Base-by-base conservation (phyloP, 92 coral and sea anemone genomes). In the Virgularia gustaviana region DNA sequence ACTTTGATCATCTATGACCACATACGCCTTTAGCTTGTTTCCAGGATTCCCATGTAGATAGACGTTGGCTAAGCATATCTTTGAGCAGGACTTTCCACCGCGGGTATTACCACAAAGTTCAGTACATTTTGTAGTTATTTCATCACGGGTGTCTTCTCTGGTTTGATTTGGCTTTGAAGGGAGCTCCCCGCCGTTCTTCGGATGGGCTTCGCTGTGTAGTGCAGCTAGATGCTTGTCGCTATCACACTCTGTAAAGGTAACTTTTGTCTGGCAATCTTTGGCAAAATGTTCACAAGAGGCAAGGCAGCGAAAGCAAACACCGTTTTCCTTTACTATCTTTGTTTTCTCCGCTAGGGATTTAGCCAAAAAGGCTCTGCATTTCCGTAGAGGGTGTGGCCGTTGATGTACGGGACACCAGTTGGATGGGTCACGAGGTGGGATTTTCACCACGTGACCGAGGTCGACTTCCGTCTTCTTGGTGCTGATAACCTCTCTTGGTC, bases 331-430 rank as follows among this genome's bases (percentile, higher is more conserved):
- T 0, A 77, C 43, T n/a, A 83, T 6, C 6, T 27, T 30, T 12
- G 36, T 83, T 45, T 78, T 53, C 28, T 62, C 83, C 0, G 12
- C 28, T 0, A 36, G 13, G 1, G 87, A 18, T 65, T 36, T 77
- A 10, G 79, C 64, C 23, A 44, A 41, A 12, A 77, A 68, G 62
- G 12, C 76, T 2, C 83, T 81, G 42, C 87, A 83, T 0, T 13
- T 49, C 5, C 65, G 45, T 25, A 78, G 30, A 49, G 88, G 84
- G 63, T 71, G 73, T 13, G 84, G 77, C 5, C 29, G 72, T 10
- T 72, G 42, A 42, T 83, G 87, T 10, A 78, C 37, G 20, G 72
- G 20, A 29, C 80, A 83, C 84, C 81, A 83, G 16, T 54, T 32
- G 41, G 70, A 56, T 0, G 72, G 78, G 23, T 68, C 67, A 0